phyloP scores from a whole-genome alignment of 2,113 vertebrate genomes.

The Ophiodon elongatus region DNA sequence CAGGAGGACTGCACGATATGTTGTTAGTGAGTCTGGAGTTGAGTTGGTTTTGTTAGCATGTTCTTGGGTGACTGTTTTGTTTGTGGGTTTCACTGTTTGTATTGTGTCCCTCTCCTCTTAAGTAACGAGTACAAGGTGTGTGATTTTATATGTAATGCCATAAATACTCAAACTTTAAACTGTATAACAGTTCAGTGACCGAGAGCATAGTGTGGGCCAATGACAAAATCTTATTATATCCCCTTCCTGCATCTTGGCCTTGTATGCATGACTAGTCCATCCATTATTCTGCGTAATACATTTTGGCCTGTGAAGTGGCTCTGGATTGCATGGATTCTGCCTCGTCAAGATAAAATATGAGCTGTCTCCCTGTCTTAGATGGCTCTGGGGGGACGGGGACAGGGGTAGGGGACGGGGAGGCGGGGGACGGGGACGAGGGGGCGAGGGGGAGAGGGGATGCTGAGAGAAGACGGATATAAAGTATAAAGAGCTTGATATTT shows the following conservation, averaged over 20 bases:
- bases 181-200: background rate
- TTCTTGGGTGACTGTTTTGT: background rate
- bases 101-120: background rate
- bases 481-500: background rate
- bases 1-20: background rate
- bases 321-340: slow-evolving; percentile 48
- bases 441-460: too few species aligned
- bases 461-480: slow-evolving; percentile 1
- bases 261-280: slow-evolving; percentile 41
- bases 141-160: background rate
- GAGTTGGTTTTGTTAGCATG: background rate
- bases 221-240: slow-evolving; percentile 24
- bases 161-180: background rate
- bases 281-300: slow-evolving; percentile 53
- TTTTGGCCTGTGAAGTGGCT: slow-evolving; percentile 43
- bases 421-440: too few species aligned
- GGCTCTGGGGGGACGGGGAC: background rate
- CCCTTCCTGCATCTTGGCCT: slow-evolving; percentile 41
- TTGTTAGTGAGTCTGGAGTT: background rate
- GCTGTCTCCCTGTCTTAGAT: slow-evolving; percentile 33
- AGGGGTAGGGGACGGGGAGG: too few species aligned
- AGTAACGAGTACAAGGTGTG: background rate
- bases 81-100: background rate
- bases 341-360: slow-evolving; percentile 68
- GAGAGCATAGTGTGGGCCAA: background rate